These are phyloP conservation scores for Drosophila aff. DNA, from an alignment of 1,140 invertebrate genomes.

Conservation along the genomic window DNA sequence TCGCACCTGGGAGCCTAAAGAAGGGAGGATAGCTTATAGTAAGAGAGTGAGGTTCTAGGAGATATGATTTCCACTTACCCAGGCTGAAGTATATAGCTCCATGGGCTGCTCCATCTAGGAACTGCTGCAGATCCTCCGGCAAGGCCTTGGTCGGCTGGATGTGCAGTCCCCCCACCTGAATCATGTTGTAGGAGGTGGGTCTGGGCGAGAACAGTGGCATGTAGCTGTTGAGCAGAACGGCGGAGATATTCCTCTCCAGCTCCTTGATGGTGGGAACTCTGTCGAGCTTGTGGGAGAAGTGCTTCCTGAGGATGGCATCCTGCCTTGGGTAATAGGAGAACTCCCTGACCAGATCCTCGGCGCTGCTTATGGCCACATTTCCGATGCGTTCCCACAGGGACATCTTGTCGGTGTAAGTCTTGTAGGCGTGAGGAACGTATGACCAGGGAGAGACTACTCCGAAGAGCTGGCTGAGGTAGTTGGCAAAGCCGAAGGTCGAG, in stretches of 20 bases:
- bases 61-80: not conserved
- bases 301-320: slow-evolving; percentile 68
- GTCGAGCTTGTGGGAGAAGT: slow-evolving; percentile 61
- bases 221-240: slow-evolving; percentile 63
- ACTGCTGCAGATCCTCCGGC: slow-evolving; percentile 72
- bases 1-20: slow-evolving; percentile 67
- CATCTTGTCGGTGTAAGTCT: slow-evolving; percentile 75
- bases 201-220: slow-evolving; percentile 79
- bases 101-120: slow-evolving; percentile 85
- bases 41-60: too few species aligned
- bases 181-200: slow-evolving; percentile 85
- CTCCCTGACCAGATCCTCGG: slow-evolving; percentile 55
- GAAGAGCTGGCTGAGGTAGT: slow-evolving; percentile 73
- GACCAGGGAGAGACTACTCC: slow-evolving; percentile 80
- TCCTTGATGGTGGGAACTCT: slow-evolving; percentile 83
- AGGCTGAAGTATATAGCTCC: slow-evolving; percentile 86
- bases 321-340: slow-evolving; percentile 69
- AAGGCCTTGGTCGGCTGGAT: slow-evolving; percentile 78
- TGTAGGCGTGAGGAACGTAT: slow-evolving; percentile 73
- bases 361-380: slow-evolving; percentile 40
- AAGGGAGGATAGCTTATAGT: not conserved
- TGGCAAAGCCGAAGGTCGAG: slow-evolving; percentile 71
- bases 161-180: slow-evolving; percentile 86
- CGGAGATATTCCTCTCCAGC: slow-evolving; percentile 86
- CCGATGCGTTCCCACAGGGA: slow-evolving; percentile 80